Percentiles rank a stretch among this genome's conserved stretches.
Conservation (phyloP, 2,888 invertebrate genomes). For the Aplocera efformata region DNA sequence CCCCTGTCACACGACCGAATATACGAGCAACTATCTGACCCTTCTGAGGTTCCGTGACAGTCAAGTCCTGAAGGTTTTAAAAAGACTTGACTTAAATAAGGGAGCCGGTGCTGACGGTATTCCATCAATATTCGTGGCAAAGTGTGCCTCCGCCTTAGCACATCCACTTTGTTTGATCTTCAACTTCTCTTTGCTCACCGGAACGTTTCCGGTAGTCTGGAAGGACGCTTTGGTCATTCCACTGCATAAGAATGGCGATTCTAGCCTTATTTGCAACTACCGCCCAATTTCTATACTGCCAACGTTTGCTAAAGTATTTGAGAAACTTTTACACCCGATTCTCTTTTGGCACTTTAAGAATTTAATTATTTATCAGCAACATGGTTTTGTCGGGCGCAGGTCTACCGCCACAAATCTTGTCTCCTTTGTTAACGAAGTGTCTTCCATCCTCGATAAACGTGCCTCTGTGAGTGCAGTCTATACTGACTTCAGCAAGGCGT, state of each 20-base stretch:
- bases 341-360: constrained; percentile 13
- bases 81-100: constrained; percentile 13
- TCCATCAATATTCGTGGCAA: too few species aligned
- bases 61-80: constrained; percentile 10
- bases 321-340: constrained; percentile 15
- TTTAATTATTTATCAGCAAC: constrained; percentile 13
- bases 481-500: constrained; percentile 12
- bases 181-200: constrained; percentile 9
- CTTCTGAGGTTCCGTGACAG: constrained; percentile 1
- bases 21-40: constrained; percentile 1
- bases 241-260: constrained; percentile 13
- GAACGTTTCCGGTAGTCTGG: constrained; percentile 16
- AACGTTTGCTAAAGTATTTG: constrained; percentile 19
- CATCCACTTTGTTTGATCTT: constrained; percentile 7
- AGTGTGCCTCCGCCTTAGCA: neutral
- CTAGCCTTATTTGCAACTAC: constrained; percentile 12
- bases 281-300: constrained; percentile 20
- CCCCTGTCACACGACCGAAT: too few species aligned
- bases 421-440: constrained; percentile 8
- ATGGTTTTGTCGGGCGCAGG: constrained; percentile 22
- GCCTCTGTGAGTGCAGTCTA: constrained; percentile 14
- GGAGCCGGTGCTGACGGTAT: constrained; percentile 6
- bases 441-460: constrained; percentile 13
- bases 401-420: constrained; percentile 23
- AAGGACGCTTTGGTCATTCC: constrained; percentile 20